Conservation (phyloP, 64 coral and sea anemone genomes). For the Pocillopora verrucosa region DNA sequence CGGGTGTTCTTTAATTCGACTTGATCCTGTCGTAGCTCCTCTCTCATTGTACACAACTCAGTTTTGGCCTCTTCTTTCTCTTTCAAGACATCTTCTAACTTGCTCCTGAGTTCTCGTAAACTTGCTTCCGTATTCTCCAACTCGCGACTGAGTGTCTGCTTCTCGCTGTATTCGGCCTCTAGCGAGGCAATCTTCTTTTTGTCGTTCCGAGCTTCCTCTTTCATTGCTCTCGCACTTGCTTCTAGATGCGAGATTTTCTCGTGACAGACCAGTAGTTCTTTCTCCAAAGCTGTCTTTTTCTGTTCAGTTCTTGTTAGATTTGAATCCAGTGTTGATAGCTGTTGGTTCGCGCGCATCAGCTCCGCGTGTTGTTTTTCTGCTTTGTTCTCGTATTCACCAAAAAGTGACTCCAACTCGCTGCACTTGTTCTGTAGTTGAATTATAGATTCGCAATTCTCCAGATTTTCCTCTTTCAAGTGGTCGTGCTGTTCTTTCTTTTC, state of each 20-base stretch:
- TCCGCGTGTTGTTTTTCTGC: slow-evolving; percentile 56
- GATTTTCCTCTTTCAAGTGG: slow-evolving; percentile 64
- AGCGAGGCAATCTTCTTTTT: slow-evolving; percentile 82
- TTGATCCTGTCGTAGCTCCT: slow-evolving; percentile 59
- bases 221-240: slow-evolving; percentile 49
- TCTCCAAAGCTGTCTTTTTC: slow-evolving; percentile 73
- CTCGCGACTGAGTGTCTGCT: slow-evolving; percentile 56
- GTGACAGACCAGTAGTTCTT: slow-evolving; percentile 63
- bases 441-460: slow-evolving; percentile 48
- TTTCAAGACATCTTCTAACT: slow-evolving; percentile 67
- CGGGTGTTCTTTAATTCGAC: slow-evolving; percentile 63
- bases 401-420: slow-evolving; percentile 64
- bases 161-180: slow-evolving; percentile 72
- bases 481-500: slow-evolving; percentile 46
- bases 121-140: slow-evolving; percentile 59
- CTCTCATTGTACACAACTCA: slow-evolving; percentile 49
- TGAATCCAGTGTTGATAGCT: slow-evolving; percentile 67
- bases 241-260: slow-evolving; percentile 77
- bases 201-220: slow-evolving; percentile 74
- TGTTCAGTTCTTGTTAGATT: slow-evolving; percentile 66
- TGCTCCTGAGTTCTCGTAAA: slow-evolving; percentile 55
- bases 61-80: slow-evolving; percentile 73
- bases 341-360: slow-evolving; percentile 67
- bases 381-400: slow-evolving; percentile 76
- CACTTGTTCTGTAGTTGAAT: slow-evolving; percentile 57